phyloP scores from a whole-genome alignment of 2,888 invertebrate genomes.

The Epinotia bilunana region DNA sequence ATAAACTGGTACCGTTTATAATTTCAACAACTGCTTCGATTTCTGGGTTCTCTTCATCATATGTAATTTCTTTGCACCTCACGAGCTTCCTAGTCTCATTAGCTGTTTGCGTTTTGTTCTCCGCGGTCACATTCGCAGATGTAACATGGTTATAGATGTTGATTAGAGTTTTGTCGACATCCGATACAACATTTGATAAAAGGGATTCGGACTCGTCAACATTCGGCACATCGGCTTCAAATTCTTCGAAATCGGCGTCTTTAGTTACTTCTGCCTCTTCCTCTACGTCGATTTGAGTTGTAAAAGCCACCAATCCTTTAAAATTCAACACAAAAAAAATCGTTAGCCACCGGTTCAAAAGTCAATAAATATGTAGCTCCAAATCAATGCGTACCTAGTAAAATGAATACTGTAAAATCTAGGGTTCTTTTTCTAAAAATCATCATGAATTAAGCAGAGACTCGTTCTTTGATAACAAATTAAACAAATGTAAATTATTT shows the following conservation, averaged over 20 bases:
- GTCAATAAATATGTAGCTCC: background rate
- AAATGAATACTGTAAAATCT: conserved; percentile 21
- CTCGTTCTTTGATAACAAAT: background rate
- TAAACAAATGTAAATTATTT: background rate
- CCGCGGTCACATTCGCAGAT: conserved; percentile 71
- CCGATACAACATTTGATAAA: conserved; percentile 75
- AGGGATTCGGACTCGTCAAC: conserved; percentile 79
- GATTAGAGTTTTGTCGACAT: conserved; percentile 78
- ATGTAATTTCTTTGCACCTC: conserved; percentile 73
- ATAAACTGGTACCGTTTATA: conserved; percentile 88
- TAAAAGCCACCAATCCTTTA: conserved; percentile 58
- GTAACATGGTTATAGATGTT: conserved; percentile 77
- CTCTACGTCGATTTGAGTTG: conserved; percentile 71
- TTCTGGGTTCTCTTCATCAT: conserved; percentile 66
- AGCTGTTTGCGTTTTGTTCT: conserved; percentile 66
- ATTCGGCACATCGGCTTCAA: conserved; percentile 69
- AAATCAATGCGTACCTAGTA: conserved; percentile 29
- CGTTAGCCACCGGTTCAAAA: conserved; percentile 9
- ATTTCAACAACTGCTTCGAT: conserved; percentile 83
- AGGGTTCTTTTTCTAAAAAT: conserved; percentile 10
- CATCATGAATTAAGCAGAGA: background rate
- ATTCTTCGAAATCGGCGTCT: conserved; percentile 52
- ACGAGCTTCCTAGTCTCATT: conserved; percentile 78
- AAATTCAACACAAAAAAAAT: conserved; percentile 35
- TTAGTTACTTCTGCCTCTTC: conserved; percentile 60